Evolutionary conservation across 2,797 vertebrate species (phyloP), one percentile per base, ranked within the genome.

Genomic region (Tadarida brasiliensis): DNA sequence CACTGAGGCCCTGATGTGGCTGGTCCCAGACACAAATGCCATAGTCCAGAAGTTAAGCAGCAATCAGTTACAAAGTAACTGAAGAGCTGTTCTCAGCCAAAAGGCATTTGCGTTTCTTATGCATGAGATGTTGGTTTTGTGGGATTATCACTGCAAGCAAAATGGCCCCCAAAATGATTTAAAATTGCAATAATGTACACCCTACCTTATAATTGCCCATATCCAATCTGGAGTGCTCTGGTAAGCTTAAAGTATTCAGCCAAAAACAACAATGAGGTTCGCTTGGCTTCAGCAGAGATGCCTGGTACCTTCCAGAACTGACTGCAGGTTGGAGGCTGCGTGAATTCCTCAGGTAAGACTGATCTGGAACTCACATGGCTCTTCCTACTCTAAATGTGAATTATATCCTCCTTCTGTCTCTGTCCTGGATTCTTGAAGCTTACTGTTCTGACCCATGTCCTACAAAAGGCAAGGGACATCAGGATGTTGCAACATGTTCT

Each of bases 151-250:
- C 65, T 94, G 82, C 59, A 87, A 94, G 81, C 63, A 86, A 90
- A 97, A 93, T 96, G 81, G 63, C 24, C 84, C 0, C 19, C 83
- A 70, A 94, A 96, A 96, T 93, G 57, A 97, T 95, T 92, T 96
- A 96, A 97, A 87, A 67, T 91, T 96, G 87, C 63, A 86, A 16
- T 93, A 94, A 94, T n/a, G 17, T 87, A 87, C 26, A 82, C n/a
- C 28, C 49, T 96, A 44, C 57, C 44, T 88, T 67, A 30, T 84
- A 96, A 96, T 71, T 95, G 88, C 68, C 87, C 51, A 85, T 90
- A 90, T 92, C 33, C 89, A 96, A 71, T 96, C 91, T 96, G 94
- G 91, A 93, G 30, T 57, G 5, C 57, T 95, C 3, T 2, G 26
- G 35, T 95, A 73, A 85, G 26, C 4, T 39, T 54, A 78, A 84